Conservation (phyloP, 2,888 invertebrate species). For the Mythimna albipuncta region DNA sequence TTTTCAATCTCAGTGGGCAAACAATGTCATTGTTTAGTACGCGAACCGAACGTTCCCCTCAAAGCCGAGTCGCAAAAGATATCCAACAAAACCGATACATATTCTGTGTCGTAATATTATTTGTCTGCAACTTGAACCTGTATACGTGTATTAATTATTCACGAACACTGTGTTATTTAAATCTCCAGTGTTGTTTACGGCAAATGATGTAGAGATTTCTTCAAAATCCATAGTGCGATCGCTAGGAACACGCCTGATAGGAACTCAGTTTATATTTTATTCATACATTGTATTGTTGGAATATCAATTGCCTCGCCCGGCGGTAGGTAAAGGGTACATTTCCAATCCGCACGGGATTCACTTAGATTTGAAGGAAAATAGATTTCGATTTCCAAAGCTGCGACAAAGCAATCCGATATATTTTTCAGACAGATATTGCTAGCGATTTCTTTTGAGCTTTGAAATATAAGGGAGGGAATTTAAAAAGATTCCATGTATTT, state of each 20-base stretch:
- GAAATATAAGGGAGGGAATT: constrained; percentile 89
- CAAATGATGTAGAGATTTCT: constrained; percentile 76
- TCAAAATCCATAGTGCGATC: constrained; percentile 84
- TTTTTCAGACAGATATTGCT: constrained; percentile 91
- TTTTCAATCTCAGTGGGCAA: constrained; percentile 51
- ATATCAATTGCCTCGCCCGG: constrained; percentile 91
- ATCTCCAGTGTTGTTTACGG: constrained; percentile 45
- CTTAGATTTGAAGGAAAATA: constrained; percentile 91
- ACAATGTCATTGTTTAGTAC: constrained; percentile 58
- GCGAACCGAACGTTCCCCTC: constrained; percentile 39
- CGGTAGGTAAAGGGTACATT: constrained; percentile 91
- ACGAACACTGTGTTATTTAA: constrained; percentile 39
- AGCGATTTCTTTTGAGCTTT: constrained; percentile 91
- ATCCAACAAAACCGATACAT: constrained; percentile 20
- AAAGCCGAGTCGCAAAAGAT: constrained; percentile 41
- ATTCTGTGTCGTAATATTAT: constrained; percentile 32
- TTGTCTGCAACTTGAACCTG: constrained; percentile 20
- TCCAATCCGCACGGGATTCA: constrained; percentile 91
- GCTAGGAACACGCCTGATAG: constrained; percentile 86
- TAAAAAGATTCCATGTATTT: constrained; percentile 84
- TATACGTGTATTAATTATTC: constrained; percentile 43
- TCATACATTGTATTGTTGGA: constrained; percentile 91
- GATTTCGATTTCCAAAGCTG: constrained; percentile 91
- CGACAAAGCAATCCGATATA: constrained; percentile 91
- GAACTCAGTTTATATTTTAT: constrained; percentile 90